phyloP scores from a whole-genome alignment of 2,888 invertebrate genomes.

The Metopia argyrocephala region DNA sequence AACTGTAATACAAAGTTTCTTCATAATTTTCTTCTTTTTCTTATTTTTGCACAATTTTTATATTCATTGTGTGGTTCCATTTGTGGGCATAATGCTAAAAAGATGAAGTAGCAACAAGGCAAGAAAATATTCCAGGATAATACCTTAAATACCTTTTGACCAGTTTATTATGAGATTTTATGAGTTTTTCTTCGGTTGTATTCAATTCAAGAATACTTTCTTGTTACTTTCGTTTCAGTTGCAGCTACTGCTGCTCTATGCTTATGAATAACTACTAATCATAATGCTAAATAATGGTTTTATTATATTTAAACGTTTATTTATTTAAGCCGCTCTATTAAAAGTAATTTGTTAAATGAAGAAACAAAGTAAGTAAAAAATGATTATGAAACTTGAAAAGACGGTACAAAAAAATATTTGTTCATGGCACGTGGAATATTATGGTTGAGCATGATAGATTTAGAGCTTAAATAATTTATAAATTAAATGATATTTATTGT shows the following conservation, averaged over 20 bases:
- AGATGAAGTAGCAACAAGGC: background rate
- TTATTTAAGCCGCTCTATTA: conserved; percentile 18
- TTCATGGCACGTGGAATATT: no score
- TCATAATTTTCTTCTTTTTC: background rate
- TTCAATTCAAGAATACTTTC: background rate
- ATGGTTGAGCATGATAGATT: no score
- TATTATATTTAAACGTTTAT: background rate
- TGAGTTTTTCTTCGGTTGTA: background rate
- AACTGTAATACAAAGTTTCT: background rate
- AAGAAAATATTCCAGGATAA: conserved; percentile 26
- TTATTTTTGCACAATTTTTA: background rate
- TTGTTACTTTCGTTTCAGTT: background rate
- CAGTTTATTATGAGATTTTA: conserved; percentile 44
- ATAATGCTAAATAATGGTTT: conserved; percentile 44
- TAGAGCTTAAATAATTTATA: no score
- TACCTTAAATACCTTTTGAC: conserved; percentile 34
- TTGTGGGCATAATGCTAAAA: background rate
- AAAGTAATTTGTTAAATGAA: conserved; percentile 19
- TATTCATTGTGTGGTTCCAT: background rate
- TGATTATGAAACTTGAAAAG: background rate
- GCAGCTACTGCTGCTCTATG: no score
- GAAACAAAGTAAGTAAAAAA: background rate
- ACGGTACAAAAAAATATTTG: background rate
- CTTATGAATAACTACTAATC: conserved; percentile 24
- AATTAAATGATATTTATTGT: no score